Conservation (phyloP, 2,797 vertebrate genomes). For the Uromys caudimaculatus region DNA sequence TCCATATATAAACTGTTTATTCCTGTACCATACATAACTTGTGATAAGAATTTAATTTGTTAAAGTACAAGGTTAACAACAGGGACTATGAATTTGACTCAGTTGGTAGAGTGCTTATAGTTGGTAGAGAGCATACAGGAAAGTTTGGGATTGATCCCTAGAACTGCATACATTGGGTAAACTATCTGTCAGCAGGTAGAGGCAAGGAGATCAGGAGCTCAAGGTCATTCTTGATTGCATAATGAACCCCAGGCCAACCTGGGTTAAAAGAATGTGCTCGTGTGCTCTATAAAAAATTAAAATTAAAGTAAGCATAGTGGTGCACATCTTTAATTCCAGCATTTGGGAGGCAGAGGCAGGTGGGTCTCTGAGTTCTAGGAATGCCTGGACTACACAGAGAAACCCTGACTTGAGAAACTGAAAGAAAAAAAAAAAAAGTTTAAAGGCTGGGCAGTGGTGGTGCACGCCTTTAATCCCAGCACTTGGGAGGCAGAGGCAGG, state of each 20-base stretch:
- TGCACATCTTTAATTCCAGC: no score
- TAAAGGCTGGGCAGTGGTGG: no score
- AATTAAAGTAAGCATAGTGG: no score
- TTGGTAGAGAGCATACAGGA: not conserved
- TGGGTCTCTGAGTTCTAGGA: not conserved
- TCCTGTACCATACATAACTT: not conserved
- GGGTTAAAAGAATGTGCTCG: no score
- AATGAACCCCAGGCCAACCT: no score
- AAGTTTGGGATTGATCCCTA: not conserved
- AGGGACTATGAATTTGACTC: not conserved
- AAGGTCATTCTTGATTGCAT: not conserved
- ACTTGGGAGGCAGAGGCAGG: no score
- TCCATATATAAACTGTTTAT: not conserved
- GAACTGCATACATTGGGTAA: not conserved
- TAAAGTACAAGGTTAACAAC: not conserved
- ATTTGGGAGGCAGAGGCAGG: no score
- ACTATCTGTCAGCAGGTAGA: not conserved
- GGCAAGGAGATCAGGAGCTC: not conserved
- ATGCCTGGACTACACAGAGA: not conserved
- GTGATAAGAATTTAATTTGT: not conserved
- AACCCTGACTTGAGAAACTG: not conserved
- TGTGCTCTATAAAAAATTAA: no score
- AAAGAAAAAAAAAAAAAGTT: not conserved
- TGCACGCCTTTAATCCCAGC: no score
- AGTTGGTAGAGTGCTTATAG: not conserved